A percentile compares a stretch with the other conserved stretches of the same genome.
Conservation (phyloP, 2,113 vertebrate genomes). For the Brachionichthys hirsutus region DNA sequence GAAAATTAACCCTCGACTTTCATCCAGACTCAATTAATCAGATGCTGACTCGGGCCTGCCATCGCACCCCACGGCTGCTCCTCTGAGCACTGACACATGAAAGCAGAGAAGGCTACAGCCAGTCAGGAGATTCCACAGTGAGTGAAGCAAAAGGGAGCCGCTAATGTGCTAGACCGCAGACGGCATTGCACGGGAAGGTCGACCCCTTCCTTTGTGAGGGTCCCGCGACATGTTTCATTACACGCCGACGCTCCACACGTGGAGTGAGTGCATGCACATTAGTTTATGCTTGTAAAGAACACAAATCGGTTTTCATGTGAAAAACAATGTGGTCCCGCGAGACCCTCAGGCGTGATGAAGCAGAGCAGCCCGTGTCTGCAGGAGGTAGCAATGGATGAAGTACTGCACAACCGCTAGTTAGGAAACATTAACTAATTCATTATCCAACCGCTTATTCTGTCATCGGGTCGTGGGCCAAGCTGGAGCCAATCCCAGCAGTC, state of each 20-base stretch:
- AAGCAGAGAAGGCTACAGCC: conserved; percentile 49
- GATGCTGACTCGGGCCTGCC: conserved; percentile 53
- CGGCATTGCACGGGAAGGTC: conserved; percentile 4
- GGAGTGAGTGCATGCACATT: neutral
- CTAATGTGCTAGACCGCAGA: conserved; percentile 28
- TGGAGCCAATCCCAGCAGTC: too few species aligned
- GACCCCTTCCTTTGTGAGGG: conserved; percentile 13
- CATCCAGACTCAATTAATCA: conserved; percentile 67
- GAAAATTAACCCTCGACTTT: conserved; percentile 61
- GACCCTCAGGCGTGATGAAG: conserved; percentile 13
- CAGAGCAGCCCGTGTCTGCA: too few species aligned
- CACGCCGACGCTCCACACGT: neutral
- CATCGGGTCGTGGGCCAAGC: too few species aligned
- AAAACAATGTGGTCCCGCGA: conserved; percentile 15
- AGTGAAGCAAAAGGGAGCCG: conserved; percentile 29
- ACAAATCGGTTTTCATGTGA: conserved; percentile 17
- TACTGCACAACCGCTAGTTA: conserved; percentile 43
- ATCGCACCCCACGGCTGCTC: conserved; percentile 46
- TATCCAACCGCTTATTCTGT: too few species aligned
- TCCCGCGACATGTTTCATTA: conserved; percentile 10
- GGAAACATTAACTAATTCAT: too few species aligned
- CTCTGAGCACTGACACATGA: conserved; percentile 57
- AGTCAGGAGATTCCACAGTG: conserved; percentile 48
- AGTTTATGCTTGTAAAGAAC: conserved; percentile 5
- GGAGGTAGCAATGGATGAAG: conserved; percentile 39